Conservation (phyloP, 2,797 vertebrate species). For the Okamejei kenojei region DNA sequence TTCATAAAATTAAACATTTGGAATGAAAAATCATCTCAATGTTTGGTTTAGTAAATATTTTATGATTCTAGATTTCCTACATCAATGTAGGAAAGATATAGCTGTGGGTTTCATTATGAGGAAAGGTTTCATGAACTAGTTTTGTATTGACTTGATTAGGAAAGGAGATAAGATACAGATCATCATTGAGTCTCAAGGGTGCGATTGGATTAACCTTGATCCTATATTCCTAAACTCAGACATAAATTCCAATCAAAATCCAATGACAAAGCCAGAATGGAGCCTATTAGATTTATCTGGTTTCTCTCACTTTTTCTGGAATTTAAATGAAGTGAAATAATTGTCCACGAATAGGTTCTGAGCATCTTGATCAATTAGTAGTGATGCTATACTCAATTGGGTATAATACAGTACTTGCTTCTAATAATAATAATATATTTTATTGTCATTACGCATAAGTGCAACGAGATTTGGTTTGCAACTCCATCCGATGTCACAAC, state of each 20-base stretch:
- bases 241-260: background rate
- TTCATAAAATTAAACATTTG: background rate
- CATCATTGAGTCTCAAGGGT: too few species aligned
- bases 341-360: background rate
- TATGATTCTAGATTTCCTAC: background rate
- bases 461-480: too few species aligned
- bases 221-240: too few species aligned
- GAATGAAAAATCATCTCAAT: background rate
- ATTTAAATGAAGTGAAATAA: background rate
- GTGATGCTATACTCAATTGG: background rate
- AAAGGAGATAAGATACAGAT: background rate
- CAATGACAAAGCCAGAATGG: background rate
- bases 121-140: background rate
- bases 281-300: background rate
- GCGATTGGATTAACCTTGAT: background rate
- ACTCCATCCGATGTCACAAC: too few species aligned
- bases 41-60: background rate
- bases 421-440: too few species aligned
- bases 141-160: background rate
- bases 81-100: background rate
- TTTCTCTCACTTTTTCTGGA: background rate
- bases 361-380: background rate
- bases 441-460: too few species aligned
- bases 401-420: background rate
- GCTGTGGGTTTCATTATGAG: background rate